These are phyloP conservation scores for Peromyscus maniculatus DNA, from an alignment of 2,113 vertebrate species.

Conservation along the genomic window DNA sequence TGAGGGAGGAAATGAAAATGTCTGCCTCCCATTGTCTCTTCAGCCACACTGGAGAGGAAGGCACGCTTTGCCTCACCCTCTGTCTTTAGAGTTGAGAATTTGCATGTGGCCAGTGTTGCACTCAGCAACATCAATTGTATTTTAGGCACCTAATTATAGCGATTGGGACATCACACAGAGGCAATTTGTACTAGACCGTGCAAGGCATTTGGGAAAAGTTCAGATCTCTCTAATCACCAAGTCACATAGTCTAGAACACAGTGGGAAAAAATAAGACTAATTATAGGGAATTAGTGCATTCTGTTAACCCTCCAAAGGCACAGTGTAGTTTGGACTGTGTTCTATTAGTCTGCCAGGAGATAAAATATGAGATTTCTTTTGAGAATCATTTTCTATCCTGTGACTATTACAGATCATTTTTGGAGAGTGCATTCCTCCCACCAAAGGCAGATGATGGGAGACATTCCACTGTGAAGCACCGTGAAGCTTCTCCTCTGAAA, in stretches of 20 bases:
- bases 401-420: constrained; percentile 31
- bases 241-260: not conserved
- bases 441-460: not conserved
- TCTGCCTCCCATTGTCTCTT: constrained; percentile 45
- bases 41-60: constrained; percentile 43
- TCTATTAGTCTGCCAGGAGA: constrained; percentile 56
- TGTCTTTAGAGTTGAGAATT: constrained; percentile 35
- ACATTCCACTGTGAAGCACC: not conserved
- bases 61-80: constrained; percentile 48
- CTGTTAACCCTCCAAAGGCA: constrained; percentile 9
- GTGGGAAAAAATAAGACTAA: not conserved
- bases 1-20: not conserved
- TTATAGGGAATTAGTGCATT: not conserved
- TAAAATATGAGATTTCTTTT: constrained; percentile 19
- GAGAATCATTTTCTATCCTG: constrained; percentile 40
- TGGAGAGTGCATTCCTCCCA: not conserved
- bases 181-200: constrained; percentile 42
- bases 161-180: constrained; percentile 23
- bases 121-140: constrained; percentile 45
- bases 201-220: constrained; percentile 52
- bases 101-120: not conserved
- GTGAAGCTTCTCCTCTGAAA: not conserved
- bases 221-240: not conserved
- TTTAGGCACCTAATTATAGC: constrained; percentile 60
- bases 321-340: not conserved